Conservation (phyloP, 2,797 vertebrate genomes). For the Paguma larvata region DNA sequence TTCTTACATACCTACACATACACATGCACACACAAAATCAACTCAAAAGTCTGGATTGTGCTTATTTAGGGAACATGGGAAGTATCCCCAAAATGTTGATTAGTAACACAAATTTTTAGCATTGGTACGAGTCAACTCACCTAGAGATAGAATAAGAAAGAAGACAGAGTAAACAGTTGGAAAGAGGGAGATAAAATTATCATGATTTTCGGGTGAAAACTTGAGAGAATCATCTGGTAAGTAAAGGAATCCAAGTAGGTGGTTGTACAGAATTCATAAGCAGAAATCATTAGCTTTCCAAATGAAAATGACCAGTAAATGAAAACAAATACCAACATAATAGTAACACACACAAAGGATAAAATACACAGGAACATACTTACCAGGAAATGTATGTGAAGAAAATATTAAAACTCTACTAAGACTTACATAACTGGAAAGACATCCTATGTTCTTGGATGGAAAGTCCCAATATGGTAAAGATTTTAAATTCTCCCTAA, state of each 20-base stretch:
- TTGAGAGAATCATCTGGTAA: background rate
- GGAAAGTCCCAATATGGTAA: background rate
- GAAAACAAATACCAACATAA: background rate
- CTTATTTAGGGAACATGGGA: background rate
- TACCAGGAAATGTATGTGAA: background rate
- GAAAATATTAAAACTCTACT: slow-evolving; percentile 9
- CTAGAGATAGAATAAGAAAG: background rate
- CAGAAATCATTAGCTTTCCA: background rate
- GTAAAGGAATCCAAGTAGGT: background rate
- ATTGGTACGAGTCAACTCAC: background rate
- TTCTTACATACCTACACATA: background rate
- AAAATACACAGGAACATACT: background rate
- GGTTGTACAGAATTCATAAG: background rate
- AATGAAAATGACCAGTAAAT: background rate
- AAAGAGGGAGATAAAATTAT: background rate
- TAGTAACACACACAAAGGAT: background rate
- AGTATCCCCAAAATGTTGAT: background rate
- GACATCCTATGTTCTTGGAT: background rate
- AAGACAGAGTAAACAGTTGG: background rate
- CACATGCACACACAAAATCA: background rate
- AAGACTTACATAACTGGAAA: background rate
- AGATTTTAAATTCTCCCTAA: background rate
- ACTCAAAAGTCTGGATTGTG: background rate
- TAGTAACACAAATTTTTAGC: background rate
- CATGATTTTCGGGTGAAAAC: slow-evolving; percentile 18